Evolutionary conservation across 37 sponge, comb jelly and placozoan species (phyloP), one percentile per base, ranked within the genome.

Genomic region (Cliona cf. orientalis): DNA sequence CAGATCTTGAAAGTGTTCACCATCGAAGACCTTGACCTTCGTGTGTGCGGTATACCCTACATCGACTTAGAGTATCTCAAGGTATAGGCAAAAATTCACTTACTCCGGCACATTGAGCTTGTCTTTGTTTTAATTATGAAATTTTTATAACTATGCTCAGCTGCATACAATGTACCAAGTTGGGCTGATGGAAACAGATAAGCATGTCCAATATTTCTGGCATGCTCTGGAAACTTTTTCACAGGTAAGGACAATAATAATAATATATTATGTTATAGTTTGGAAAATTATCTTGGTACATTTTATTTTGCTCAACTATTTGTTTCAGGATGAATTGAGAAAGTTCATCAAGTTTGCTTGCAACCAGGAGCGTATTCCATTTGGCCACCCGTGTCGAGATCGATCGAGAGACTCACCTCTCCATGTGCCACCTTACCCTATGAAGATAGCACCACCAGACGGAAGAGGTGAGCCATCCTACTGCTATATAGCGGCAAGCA

Each of bases 281-380:
- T n/a, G 23, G 28, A 62, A 62, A 25, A 62, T 7, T 62, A 68
- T 11, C 31, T 71, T 45, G 53, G 4, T 25, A 71, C 31, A 28
- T 67, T 72, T 14, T 36, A 41, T 71, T 1, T 19, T 41, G 59
- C 45, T 49, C 3, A 44, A 31, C n/a, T 66, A 9, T 21, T 63
- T 21, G 2, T 2, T 46, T 0, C 60, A 96, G 92, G 99, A 98
- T 42, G 96, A 98, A 41, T 78, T 98, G 72, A 78, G 94, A 42
- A 90, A 91, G 62, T 95, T 98, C 43, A 87, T 95, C 78, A 98
- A 98, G 90, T 98, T 98, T 89, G 99, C 99, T 41, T 98, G 99
- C 74, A 98, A 98, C 72, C 96, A 95, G 64, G 98, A 98, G 86
- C 88, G 98, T 7, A 95, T 98, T 38, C 98, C 98, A 3, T 90